phyloP scores from a whole-genome alignment of 2,797 vertebrate genomes.

The Rhodeus uyekii region DNA sequence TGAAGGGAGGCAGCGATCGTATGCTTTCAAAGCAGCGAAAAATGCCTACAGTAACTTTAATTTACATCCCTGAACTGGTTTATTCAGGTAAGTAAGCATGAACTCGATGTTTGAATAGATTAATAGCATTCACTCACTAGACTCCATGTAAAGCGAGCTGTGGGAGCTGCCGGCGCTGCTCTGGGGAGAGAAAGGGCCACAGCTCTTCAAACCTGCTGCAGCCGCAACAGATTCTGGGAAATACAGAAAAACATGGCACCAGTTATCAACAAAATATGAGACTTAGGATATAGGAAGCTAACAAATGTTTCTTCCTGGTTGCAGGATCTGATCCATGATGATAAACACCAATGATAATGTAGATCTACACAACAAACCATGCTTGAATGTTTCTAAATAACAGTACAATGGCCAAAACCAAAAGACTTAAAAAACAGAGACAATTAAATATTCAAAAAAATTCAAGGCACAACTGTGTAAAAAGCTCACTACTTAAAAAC shows the following conservation, averaged over 20 bases:
- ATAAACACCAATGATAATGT: background rate
- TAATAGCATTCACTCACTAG: conserved; percentile 85
- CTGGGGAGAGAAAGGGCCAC: conserved; percentile 75
- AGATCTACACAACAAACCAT: no score
- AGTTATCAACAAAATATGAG: conserved; percentile 17
- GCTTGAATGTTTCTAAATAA: background rate
- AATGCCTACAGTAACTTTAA: no score
- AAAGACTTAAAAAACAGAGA: background rate
- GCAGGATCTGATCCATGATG: background rate
- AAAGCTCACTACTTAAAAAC: background rate
- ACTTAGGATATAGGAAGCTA: background rate
- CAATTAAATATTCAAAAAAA: background rate
- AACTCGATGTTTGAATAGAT: no score
- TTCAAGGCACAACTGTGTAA: background rate
- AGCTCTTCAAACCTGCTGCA: conserved; percentile 68
- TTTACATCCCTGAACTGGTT: no score
- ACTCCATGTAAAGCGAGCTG: conserved; percentile 85
- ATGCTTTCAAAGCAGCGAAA: no score
- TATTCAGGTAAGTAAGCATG: no score
- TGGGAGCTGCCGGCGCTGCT: conserved; percentile 75
- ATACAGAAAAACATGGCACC: conserved; percentile 36
- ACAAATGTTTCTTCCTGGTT: background rate
- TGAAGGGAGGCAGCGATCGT: no score
- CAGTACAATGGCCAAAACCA: background rate
- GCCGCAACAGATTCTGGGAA: conserved; percentile 56